phyloP scores from a whole-genome alignment of 2,888 invertebrate species.

The Salticus scenicus region DNA sequence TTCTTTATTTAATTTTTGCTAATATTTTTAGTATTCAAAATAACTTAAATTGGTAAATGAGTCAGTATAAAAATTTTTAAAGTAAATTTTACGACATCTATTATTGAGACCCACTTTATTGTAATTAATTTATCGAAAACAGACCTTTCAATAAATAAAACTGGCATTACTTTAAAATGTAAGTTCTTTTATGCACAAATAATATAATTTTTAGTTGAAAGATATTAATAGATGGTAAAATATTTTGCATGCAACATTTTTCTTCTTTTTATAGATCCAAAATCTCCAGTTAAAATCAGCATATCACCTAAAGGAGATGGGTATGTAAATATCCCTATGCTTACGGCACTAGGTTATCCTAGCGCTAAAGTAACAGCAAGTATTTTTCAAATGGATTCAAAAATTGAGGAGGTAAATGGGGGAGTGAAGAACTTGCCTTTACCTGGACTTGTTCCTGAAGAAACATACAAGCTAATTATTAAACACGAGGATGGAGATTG shows the following conservation, averaged over 20 bases:
- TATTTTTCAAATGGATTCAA: background rate
- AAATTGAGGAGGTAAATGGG: background rate
- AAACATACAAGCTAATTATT: slow-evolving; percentile 19
- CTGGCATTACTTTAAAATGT: too few relatives aligned
- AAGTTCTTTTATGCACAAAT: too few relatives aligned
- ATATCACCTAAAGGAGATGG: slow-evolving; percentile 28
- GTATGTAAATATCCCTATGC: slow-evolving; percentile 30
- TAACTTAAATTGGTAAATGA: too few relatives aligned
- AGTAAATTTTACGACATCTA: too few relatives aligned
- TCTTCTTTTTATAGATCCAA: slow-evolving; percentile 42
- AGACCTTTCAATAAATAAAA: too few relatives aligned
- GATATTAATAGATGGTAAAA: too few relatives aligned
- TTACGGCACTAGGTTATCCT: slow-evolving; percentile 25
- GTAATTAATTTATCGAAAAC: too few relatives aligned
- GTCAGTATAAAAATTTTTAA: too few relatives aligned
- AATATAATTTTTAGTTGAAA: too few relatives aligned
- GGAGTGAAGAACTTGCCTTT: background rate
- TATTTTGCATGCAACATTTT: background rate
- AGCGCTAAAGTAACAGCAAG: background rate
- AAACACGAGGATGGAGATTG: slow-evolving; percentile 31
- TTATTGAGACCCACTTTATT: too few relatives aligned
- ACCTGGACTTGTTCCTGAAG: slow-evolving; percentile 27
- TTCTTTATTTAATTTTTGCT: too few relatives aligned
- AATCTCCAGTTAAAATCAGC: slow-evolving; percentile 16
- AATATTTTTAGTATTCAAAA: too few relatives aligned